phyloP scores from a whole-genome alignment of 2,888 invertebrate species.

The Lasioglossum vierecki region DNA sequence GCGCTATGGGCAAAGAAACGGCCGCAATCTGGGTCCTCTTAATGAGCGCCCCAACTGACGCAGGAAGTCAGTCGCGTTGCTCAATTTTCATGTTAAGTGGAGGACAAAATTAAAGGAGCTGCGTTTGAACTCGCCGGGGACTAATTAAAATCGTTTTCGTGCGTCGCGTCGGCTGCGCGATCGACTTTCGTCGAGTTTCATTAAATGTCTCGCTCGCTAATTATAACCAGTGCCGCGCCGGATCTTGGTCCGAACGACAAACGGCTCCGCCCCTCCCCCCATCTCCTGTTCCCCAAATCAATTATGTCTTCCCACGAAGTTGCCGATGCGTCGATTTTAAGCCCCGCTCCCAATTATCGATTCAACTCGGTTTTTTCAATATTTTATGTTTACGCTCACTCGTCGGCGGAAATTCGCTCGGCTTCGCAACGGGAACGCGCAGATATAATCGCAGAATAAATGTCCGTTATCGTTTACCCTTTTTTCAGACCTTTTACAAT shows the following conservation, averaged over 20 bases:
- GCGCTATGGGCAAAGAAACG: constrained; percentile 30
- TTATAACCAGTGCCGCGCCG: constrained; percentile 17
- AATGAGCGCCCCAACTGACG: constrained; percentile 53
- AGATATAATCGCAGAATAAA: background rate
- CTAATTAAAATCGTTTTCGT: constrained; percentile 56
- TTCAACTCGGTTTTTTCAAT: background rate
- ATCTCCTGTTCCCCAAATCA: background rate
- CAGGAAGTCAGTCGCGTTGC: constrained; percentile 41
- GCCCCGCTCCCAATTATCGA: background rate
- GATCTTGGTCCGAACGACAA: background rate
- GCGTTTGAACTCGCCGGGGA: constrained; percentile 27
- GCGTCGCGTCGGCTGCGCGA: constrained; percentile 18
- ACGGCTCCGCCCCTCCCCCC: background rate
- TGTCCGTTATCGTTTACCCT: background rate
- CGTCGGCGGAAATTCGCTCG: background rate
- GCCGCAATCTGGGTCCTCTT: constrained; percentile 42
- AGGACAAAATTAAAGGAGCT: constrained; percentile 49
- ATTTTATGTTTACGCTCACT: background rate
- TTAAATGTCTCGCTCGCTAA: constrained; percentile 44
- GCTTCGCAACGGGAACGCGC: background rate
- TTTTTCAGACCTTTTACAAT: background rate
- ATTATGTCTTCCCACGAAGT: constrained; percentile 15
- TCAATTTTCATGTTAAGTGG: constrained; percentile 51
- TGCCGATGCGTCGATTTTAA: background rate
- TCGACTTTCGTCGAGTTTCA: constrained; percentile 47